Conservation (phyloP, 2,113 vertebrate genomes). For the Bubalus kerabau region DNA sequence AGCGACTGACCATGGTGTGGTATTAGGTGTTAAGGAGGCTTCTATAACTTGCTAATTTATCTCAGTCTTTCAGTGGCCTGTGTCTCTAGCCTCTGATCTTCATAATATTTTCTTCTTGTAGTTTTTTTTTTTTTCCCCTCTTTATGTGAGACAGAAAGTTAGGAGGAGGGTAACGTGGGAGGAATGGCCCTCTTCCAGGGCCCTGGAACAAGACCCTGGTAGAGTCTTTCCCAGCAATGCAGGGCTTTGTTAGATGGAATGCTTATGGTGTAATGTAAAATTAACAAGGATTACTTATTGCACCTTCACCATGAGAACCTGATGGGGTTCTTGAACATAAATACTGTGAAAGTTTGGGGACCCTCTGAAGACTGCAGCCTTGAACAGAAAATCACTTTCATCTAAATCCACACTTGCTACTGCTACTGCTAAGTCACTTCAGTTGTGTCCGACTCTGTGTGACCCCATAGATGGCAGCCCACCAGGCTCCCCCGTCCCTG, state of each 20-base stretch:
- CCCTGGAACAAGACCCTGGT: neutral
- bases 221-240: neutral
- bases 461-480: no score
- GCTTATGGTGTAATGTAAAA: neutral
- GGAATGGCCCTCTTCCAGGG: neutral
- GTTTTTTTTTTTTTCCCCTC: no score
- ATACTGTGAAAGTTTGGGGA: neutral
- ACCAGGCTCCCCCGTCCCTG: no score
- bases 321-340: neutral
- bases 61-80: neutral
- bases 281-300: neutral
- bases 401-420: neutral
- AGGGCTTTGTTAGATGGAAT: neutral
- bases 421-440: no score
- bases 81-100: neutral
- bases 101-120: neutral
- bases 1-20: neutral
- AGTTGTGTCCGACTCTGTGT: no score
- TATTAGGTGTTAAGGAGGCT: neutral
- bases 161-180: neutral
- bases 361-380: neutral
- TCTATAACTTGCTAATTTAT: neutral
- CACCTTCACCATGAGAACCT: neutral
- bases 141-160: neutral
- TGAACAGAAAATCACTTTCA: neutral